Base-by-base conservation (phyloP, 2,888 invertebrate genomes). In the Andrena haemorrhoa region DNA sequence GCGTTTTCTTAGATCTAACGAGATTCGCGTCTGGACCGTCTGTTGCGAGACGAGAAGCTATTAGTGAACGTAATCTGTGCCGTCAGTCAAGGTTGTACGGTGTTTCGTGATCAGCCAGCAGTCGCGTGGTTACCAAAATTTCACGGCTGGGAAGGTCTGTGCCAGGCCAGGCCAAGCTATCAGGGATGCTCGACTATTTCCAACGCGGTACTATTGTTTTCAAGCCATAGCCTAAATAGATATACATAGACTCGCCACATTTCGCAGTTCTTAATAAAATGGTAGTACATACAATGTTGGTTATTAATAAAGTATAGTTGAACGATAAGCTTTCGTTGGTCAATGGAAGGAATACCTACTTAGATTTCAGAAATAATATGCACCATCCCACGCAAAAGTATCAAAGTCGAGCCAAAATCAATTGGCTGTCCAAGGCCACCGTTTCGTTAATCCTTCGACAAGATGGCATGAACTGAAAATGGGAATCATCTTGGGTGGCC, bases 91-190 rank as follows among this genome's bases (percentile, higher is more conserved):
- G 78, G 78, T 2, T 70, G 71, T 33, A 70, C 66, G 23, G 49
- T 29, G 65, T 74, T 73, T 77, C 73, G 74, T 74, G 71, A 74
- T 71, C 76, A 75, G 75, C 23, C 64, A 58, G 47, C 47, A 29
- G 65, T 78, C 78, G 75, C 83, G 71, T 72, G 83, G 47, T 47
- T 60, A 68, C 71, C 63, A 51, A 83, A 83, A 82, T 83, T 83
- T 83, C 47, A 68, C 31, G 31, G 63, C 29, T 20, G 6, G 56
- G 31, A 82, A 78, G 51, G 60, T 73, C 68, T 56, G 83, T 83
- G 83, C 83, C 83, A 83, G 71, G 63, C 71, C 66, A 75, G 75
- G 66, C 56, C 51, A 12, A 60, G 65, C 68, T 35, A 71, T 47
- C 58, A 49, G 29, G 33, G 47, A 71, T 76, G 80, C 72, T 51